Base-by-base conservation (phyloP, 2,113 vertebrate genomes). In the Clinocottus analis region DNA sequence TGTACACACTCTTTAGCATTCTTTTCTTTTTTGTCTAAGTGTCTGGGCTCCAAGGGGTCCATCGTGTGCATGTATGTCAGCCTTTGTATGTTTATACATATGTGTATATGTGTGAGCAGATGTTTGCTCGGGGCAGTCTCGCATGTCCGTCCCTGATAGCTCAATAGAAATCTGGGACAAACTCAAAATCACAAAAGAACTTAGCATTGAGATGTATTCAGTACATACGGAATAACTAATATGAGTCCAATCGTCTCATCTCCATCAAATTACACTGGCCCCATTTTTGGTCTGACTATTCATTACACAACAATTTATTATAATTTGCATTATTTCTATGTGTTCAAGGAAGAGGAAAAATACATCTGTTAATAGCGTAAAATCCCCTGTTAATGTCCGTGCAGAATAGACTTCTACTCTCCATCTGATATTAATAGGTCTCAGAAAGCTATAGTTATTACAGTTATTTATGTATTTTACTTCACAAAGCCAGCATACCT, bases 81-180 rank as follows among this genome's bases (percentile, higher is more conserved):
- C 72, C 79, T 79, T 78, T 83, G 87, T 87, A 79, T 90, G 87
- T 90, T 89, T 87, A 69, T 85, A 90, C 89, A 91, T 91, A 87
- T 91, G 89, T 89, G 91, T 92, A 91, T 89, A 89, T 91, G 83
- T 93, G 85, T 75, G 90, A 94, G 91, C 94, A 94, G 94, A 94
- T 94, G 94, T 94, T 93, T 87, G 91, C 94, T 93, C 39, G 65
- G 75, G 94, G 92, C 90, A 49, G 73, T 87, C 86, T 92, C 65
- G 41, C 90, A 88, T 90, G 92, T 93, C 90, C 75, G 47, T 89
- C 91, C 87, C 90, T 88, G 87, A 85, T 89, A 92, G 84, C 89
- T 92, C 87, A 91, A 87, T 85, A 49, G 62, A 83, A 91, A 93
- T 90, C 76, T 93, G 86, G 92, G 92, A 89, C 88, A 90, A 85